These are phyloP conservation scores for Gambusia yucatana DNA, from an alignment of 2,797 vertebrate species.

Conservation along the genomic window DNA sequence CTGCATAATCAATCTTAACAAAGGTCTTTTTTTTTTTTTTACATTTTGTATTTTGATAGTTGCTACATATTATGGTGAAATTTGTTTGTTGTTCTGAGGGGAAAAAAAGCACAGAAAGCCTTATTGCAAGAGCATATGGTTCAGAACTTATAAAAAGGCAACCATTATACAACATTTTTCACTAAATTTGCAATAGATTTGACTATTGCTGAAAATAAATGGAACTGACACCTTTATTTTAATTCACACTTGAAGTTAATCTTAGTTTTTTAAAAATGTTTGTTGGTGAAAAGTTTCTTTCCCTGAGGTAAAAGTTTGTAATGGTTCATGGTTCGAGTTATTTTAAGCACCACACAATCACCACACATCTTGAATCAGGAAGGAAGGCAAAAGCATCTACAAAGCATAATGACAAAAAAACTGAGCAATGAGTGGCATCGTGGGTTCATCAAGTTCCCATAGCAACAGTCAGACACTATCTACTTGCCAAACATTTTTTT, in stretches of 20 bases:
- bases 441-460: background rate
- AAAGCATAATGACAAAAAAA: background rate
- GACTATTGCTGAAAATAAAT: background rate
- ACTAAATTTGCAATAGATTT: too few relatives aligned
- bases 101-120: background rate
- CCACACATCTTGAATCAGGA: background rate
- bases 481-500: background rate
- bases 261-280: background rate
- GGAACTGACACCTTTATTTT: background rate
- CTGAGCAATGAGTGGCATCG: background rate
- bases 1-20: background rate
- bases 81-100: background rate
- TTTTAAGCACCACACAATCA: background rate
- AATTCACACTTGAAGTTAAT: background rate
- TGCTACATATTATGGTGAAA: background rate
- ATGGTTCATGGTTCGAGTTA: background rate
- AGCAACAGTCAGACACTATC: background rate
- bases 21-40: background rate
- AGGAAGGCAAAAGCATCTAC: background rate
- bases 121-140: background rate
- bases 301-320: background rate
- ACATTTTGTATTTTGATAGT: background rate
- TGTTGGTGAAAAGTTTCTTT: background rate
- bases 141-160: background rate
- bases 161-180: background rate